These are phyloP conservation scores for Nansenia antarctica DNA, from an alignment of 2,113 vertebrate genomes.

Conservation along the genomic window DNA sequence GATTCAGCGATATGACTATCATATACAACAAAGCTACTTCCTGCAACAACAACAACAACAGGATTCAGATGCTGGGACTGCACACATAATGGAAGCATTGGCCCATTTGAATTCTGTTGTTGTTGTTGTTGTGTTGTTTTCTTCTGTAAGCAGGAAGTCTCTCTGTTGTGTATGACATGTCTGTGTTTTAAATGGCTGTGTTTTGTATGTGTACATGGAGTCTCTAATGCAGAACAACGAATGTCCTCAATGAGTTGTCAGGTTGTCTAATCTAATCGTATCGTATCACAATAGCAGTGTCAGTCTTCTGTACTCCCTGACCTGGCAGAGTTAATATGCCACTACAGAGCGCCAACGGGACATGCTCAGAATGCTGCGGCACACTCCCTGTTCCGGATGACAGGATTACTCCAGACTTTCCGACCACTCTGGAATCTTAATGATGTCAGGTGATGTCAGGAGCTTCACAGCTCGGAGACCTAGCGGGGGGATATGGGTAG, in stretches of 20 bases:
- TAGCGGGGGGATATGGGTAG: neutral
- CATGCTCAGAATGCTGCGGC: slow-evolving; percentile 27
- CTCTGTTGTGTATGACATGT: neutral
- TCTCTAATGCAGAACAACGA: neutral
- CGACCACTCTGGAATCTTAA: slow-evolving; percentile 21
- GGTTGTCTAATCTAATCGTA: neutral
- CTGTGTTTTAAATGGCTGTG: neutral
- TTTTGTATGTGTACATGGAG: neutral
- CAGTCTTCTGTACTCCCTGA: slow-evolving; percentile 30
- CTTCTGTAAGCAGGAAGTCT: no score
- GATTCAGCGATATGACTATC: no score
- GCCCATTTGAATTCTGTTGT: no score
- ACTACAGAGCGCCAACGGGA: slow-evolving; percentile 8
- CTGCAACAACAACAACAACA: neutral
- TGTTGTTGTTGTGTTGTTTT: no score
- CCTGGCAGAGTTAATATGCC: slow-evolving; percentile 41
- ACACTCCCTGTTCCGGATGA: slow-evolving; percentile 23
- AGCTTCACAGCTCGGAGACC: neutral
- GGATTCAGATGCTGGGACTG: neutral
- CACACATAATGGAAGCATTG: neutral
- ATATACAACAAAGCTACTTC: neutral
- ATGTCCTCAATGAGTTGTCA: neutral
- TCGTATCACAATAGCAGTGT: neutral
- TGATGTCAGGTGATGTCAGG: neutral
- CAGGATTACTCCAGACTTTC: slow-evolving; percentile 33